Evolutionary conservation across 2,888 invertebrate species (phyloP), one percentile per base, ranked within the genome.

Genomic region (Eurois occulta): DNA sequence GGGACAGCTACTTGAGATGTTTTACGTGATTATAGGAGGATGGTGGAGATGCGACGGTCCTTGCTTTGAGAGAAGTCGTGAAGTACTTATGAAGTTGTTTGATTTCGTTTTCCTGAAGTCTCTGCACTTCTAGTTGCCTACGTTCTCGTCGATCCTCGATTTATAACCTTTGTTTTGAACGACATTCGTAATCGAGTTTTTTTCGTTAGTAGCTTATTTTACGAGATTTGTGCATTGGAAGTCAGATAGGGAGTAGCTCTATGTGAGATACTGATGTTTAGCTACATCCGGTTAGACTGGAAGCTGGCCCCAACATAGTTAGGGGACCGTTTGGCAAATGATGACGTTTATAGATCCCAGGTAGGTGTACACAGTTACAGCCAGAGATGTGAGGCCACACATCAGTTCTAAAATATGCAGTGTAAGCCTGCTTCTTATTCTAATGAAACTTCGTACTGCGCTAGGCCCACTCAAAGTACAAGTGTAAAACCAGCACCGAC

Each of bases 1-100:
- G 84, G 87, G 88, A 88, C 86, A 88, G 92, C 93, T 93, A 92
- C 93, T 95, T 94, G 93, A 95, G 94, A 95, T 94, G 93, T 94
- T 92, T 90, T 80, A 75, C 78, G 74, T 78, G 89, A 86, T 86
- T 85, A 87, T 89, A 32, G 10, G 1, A 41, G 18, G 38, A n/a
- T 21, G 78, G 35, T 55, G 55, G 67, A 78, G 83, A 88, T 78
- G 78, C 68, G 81, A 82, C 83, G 77, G 48, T 60, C 21, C 24
- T 13, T 41, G 16, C 35, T 35, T 55, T n/a, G 38, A 11, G 28
- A 52, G 5, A 24, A 71, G 32, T 41, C 8, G 3, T n/a, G 41
- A 38, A 13, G 38, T 2, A n/a, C 16, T 7, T 38, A n/a, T n/a
- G 41, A n/a, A n/a, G n/a, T 18, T 18, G 18, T 32, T 55, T 1